A percentile compares a stretch with the other conserved stretches of the same genome.
These are phyloP conservation scores for Empidonax traillii DNA, from an alignment of 2,113 vertebrate species.

Conservation along the genomic window DNA sequence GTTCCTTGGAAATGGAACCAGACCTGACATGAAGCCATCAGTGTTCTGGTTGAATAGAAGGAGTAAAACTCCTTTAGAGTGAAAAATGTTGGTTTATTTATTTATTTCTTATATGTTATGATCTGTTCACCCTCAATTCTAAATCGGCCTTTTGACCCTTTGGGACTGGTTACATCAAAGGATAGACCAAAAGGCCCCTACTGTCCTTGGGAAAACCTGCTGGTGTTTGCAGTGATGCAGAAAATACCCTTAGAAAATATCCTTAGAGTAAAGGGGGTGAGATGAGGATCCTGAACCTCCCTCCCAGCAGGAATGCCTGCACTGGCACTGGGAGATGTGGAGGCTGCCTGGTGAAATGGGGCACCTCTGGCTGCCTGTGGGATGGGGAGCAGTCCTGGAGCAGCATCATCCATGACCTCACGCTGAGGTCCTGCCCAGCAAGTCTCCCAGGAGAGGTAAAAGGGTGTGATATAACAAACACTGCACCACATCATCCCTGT, in stretches of 20 bases:
- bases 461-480: background rate
- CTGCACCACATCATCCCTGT: too few species aligned
- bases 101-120: too few species aligned
- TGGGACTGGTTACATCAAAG: background rate
- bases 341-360: background rate
- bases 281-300: background rate
- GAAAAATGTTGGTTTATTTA: background rate
- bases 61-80: background rate
- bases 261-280: background rate
- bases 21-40: background rate
- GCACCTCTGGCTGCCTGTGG: background rate
- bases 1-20: background rate
- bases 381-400: background rate
- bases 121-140: background rate
- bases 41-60: background rate
- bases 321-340: background rate
- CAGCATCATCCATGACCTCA: fast-evolving
- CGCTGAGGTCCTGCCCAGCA: background rate
- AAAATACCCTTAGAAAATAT: background rate
- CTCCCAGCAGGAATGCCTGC: background rate
- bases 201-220: background rate
- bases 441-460: background rate
- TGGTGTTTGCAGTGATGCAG: background rate
- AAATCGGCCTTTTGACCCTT: background rate
- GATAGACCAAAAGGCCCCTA: background rate